Conservation (phyloP, 2,113 vertebrate genomes). For the Neodon shergylaensis region DNA sequence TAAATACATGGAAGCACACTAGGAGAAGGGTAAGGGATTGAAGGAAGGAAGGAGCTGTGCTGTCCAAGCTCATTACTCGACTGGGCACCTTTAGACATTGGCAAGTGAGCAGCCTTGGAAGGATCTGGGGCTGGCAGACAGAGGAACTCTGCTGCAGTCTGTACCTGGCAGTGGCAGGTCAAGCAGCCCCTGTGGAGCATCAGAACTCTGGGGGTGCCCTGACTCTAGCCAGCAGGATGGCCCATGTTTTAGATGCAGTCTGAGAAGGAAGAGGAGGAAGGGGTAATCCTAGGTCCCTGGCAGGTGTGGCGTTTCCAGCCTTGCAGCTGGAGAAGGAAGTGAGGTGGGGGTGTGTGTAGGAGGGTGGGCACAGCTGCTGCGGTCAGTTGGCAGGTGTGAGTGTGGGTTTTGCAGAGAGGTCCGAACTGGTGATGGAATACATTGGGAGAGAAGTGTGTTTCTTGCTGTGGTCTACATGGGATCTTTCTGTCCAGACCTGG, state of each 20-base stretch:
- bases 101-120: background rate
- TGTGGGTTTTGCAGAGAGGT: background rate
- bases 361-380: background rate
- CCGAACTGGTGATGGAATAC: background rate
- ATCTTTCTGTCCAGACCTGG: background rate
- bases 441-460: background rate
- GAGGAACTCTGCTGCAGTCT: background rate
- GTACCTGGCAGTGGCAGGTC: background rate
- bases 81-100: background rate
- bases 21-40: background rate
- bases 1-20: background rate
- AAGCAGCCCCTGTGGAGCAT: background rate
- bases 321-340: background rate
- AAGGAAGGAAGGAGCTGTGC: background rate
- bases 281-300: background rate
- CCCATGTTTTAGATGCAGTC: background rate
- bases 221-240: background rate
- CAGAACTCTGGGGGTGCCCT: no score
- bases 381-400: background rate
- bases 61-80: background rate
- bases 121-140: background rate
- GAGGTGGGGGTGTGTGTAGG: background rate
- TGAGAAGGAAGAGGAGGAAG: background rate
- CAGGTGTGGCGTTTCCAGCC: fast-evolving
- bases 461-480: fast-evolving